Conservation (phyloP, 2,797 vertebrate species). For the Cyclura pinguis region DNA sequence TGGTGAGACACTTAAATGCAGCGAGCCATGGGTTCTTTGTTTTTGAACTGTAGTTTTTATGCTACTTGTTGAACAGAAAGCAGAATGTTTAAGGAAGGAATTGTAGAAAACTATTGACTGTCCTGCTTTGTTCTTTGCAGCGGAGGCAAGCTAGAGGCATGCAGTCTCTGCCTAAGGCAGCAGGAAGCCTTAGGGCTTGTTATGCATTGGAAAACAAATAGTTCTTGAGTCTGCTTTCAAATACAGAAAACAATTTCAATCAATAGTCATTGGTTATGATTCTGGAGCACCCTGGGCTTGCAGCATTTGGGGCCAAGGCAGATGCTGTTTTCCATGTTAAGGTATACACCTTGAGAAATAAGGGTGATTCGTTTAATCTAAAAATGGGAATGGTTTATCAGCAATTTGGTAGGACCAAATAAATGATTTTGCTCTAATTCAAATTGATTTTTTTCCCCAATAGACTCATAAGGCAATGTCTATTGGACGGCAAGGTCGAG, state of each 20-base stretch:
- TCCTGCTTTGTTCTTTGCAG: background rate
- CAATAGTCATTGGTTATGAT: background rate
- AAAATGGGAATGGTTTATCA: background rate
- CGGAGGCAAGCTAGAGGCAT: background rate
- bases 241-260: background rate
- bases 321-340: too few species aligned
- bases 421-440: background rate
- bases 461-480: constrained; percentile 98
- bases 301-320: background rate
- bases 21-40: background rate
- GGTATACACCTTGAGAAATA: background rate
- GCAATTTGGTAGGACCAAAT: background rate
- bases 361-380: background rate
- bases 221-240: background rate
- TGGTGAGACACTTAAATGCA: background rate
- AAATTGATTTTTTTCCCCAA: constrained; percentile 23
- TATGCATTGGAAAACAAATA: background rate
- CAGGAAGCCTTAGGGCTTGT: background rate
- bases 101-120: background rate
- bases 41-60: background rate
- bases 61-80: background rate
- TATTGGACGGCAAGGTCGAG: constrained; percentile 94
- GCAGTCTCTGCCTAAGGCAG: background rate
- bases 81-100: background rate
- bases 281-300: background rate